Percentiles rank a stretch among this genome's conserved stretches.
phyloP scores from a whole-genome alignment of 2,797 vertebrate genomes.

The Periophthalmus magnuspinnatus region DNA sequence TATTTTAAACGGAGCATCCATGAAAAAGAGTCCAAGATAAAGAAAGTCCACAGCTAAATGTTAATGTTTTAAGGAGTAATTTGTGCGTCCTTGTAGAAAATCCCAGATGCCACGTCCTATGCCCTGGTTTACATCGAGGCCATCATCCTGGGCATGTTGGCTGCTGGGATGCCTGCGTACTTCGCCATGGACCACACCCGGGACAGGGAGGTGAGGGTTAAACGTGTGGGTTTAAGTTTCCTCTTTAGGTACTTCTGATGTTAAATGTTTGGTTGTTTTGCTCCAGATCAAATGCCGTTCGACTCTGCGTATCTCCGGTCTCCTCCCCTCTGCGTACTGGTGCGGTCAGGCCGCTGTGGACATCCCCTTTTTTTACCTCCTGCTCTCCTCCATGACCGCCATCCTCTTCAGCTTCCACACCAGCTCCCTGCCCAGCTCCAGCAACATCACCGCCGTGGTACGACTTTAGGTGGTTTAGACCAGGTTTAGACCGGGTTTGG shows the following conservation, averaged over 20 bases:
- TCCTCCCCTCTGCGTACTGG: slow-evolving; percentile 93
- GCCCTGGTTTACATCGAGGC: slow-evolving; percentile 80
- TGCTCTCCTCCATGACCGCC: slow-evolving; percentile 74
- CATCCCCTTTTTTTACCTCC: slow-evolving; percentile 79
- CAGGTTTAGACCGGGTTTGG: too few species aligned
- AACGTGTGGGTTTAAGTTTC: not conserved
- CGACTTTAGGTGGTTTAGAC: slow-evolving; percentile 13
- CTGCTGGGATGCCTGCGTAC: slow-evolving; percentile 87
- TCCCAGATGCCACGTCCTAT: slow-evolving; percentile 71
- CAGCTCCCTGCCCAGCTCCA: slow-evolving; percentile 68
- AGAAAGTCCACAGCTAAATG: too few species aligned
- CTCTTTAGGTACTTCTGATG: too few species aligned
- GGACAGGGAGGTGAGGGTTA: slow-evolving; percentile 61
- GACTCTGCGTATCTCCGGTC: slow-evolving; percentile 84
- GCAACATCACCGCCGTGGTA: slow-evolving; percentile 76
- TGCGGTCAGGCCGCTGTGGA: slow-evolving; percentile 89
- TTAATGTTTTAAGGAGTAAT: not conserved
- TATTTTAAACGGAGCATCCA: too few species aligned
- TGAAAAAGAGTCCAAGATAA: too few species aligned
- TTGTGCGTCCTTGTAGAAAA: slow-evolving; percentile 60
- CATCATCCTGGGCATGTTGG: slow-evolving; percentile 78
- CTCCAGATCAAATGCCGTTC: slow-evolving; percentile 82
- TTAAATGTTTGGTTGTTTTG: not conserved
- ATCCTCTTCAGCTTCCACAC: slow-evolving; percentile 80
- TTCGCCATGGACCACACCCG: slow-evolving; percentile 86